Conservation (phyloP, 1,140 invertebrate species). For the Scaptomyza hsui region DNA sequence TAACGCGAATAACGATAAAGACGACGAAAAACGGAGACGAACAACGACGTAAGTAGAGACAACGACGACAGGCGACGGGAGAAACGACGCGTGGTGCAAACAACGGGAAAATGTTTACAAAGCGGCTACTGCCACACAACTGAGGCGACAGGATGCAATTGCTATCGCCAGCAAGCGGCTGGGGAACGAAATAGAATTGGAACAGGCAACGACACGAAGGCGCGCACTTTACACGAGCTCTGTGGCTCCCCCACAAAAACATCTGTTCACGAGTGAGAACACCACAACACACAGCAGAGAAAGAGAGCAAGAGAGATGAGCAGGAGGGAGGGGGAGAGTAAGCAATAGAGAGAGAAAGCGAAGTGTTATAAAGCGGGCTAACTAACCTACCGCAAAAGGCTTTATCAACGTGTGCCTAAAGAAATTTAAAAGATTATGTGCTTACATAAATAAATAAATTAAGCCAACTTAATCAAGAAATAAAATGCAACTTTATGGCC, state of each 20-base stretch:
- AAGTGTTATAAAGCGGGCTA: conserved; percentile 34
- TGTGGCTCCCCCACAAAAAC: conserved; percentile 28
- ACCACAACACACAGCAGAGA: conserved; percentile 7
- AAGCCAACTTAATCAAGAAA: conserved; percentile 39
- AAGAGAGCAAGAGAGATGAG: conserved; percentile 1
- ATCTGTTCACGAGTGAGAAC: conserved; percentile 51
- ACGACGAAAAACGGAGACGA: conserved; percentile 48
- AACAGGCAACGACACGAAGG: conserved; percentile 61
- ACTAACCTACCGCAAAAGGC: conserved; percentile 74
- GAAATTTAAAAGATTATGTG: conserved; percentile 44
- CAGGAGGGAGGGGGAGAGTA: background rate
- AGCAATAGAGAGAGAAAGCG: background rate
- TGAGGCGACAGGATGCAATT: conserved; percentile 69
- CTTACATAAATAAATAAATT: conserved; percentile 27
- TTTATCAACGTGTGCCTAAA: conserved; percentile 18
- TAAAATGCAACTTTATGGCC: background rate
- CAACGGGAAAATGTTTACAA: conserved; percentile 71
- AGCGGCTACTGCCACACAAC: conserved; percentile 79
- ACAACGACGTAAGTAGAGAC: conserved; percentile 47
- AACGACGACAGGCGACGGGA: conserved; percentile 55
- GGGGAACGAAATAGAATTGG: conserved; percentile 60
- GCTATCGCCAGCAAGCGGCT: conserved; percentile 34
- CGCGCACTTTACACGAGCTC: conserved; percentile 30
- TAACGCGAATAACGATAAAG: conserved; percentile 54
- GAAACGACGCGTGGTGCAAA: conserved; percentile 66